Base-by-base conservation (phyloP, 2,797 vertebrate genomes). In the Alca torda region DNA sequence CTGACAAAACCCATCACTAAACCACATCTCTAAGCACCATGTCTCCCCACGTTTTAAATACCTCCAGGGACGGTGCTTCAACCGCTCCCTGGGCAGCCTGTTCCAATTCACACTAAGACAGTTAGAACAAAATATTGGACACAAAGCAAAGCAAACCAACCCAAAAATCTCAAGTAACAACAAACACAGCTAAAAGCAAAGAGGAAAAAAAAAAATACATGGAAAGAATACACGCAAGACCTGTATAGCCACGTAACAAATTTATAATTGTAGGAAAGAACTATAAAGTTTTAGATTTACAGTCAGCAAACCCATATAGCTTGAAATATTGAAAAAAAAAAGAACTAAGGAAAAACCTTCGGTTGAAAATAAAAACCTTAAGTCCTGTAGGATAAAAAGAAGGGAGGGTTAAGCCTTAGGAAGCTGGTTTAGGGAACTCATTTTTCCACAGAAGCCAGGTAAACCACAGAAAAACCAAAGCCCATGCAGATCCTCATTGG, bases 401-500 rank as follows among this genome's bases (percentile, higher is more conserved):
- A 81, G 6, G 33, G 61, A 75, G 33, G 5, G 35, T 46, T 26
- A 31, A 82, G 43, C 43, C 35, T 85, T 46, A 50, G 15, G 50
- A 75, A 67, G 12, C 4, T 73, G 23, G 15, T 81, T 93, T 48
- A 74, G 13, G 51, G 28, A 53, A 37, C 13, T 68, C 45, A 23
- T 39, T 79, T 56, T 90, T 41, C 18, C 31, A 43, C 18, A 64
- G 26, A 75, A 76, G 35, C 50, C 45, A 53, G 10, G 30, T 16
- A 83, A 73, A 43, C 4, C 30, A 20, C 30, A 68, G 26, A 43
- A 64, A 85, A 90, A 75, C 9, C 24, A 64, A 72, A 79, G n/a
- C 26, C 53, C 5, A 3, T 1, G 1, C 1, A 39, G 19, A 31
- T 35, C 10, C 56, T 77, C 41, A 8, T 3, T 17, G 61, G 37